Evolutionary conservation across 2,113 vertebrate species (phyloP).

Genomic region (Tachysurus vachellii): DNA sequence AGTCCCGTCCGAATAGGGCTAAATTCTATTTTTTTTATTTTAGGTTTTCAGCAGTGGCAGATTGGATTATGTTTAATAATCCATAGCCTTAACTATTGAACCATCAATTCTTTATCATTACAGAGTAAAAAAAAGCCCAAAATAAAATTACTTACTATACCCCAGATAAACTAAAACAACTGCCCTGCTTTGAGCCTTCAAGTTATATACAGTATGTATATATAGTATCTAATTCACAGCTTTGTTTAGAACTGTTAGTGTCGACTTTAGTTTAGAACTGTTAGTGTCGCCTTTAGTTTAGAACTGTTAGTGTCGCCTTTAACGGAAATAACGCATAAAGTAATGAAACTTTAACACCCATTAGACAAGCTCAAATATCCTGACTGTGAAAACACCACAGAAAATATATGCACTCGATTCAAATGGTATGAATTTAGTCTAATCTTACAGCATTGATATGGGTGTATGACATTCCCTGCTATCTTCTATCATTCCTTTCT

Average conservation of each 20-base stretch:
- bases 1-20: too few species aligned
- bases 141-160: not conserved
- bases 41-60: too few species aligned
- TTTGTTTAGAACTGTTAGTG: not conserved
- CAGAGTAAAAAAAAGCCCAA: not conserved
- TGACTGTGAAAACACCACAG: not conserved
- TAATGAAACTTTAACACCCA: not conserved
- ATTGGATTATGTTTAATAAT: too few species aligned
- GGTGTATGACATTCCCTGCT: constrained; percentile 1
- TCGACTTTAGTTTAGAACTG: not conserved
- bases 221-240: not conserved
- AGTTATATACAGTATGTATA: not conserved
- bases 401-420: not conserved
- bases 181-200: not conserved
- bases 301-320: not conserved
- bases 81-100: not conserved
- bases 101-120: not conserved
- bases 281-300: not conserved
- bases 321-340: not conserved
- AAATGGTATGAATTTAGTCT: constrained; percentile 31
- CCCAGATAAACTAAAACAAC: not conserved
- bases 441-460: constrained; percentile 8
- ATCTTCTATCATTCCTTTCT: constrained; percentile 32
- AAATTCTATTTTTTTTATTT: too few species aligned
- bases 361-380: not conserved